Percentiles rank a stretch among this genome's conserved stretches.
phyloP scores from a whole-genome alignment of 2,113 vertebrate genomes.

The Osmerus mordax region DNA sequence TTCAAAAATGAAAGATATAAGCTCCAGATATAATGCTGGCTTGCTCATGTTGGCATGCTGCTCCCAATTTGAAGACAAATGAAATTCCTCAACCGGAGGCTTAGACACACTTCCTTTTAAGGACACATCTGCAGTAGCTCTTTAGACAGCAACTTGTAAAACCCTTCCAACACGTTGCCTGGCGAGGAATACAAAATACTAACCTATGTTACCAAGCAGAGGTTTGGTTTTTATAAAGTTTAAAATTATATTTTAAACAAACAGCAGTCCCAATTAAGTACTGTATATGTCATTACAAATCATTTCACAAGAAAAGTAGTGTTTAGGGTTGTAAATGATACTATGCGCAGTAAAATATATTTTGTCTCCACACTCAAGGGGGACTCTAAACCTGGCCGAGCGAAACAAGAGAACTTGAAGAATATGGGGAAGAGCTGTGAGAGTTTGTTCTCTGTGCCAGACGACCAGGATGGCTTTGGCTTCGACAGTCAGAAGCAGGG shows the following conservation, averaged over 20 bases:
- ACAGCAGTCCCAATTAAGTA: too few relatives aligned
- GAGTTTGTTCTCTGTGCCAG: constrained; percentile 36
- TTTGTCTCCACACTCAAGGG: constrained; percentile 27
- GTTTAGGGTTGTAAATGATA: too few relatives aligned
- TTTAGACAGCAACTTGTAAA: constrained; percentile 38
- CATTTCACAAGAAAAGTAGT: too few relatives aligned
- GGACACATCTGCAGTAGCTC: constrained; percentile 39
- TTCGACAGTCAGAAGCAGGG: neutral
- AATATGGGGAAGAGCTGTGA: constrained; percentile 36
- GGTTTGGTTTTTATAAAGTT: neutral
- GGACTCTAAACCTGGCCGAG: constrained; percentile 43
- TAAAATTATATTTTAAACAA: too few relatives aligned
- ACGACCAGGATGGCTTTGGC: constrained; percentile 26
- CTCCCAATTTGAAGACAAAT: constrained; percentile 19
- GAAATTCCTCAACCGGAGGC: constrained; percentile 29
- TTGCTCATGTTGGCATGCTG: constrained; percentile 16
- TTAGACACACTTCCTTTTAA: constrained; percentile 47
- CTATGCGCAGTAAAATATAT: neutral
- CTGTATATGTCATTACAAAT: too few relatives aligned
- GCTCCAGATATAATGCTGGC: constrained; percentile 3
- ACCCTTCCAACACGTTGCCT: constrained; percentile 16
- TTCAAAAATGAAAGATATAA: neutral
- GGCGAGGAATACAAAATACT: constrained; percentile 36
- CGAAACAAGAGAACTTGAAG: constrained; percentile 32
- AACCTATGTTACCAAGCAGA: neutral